A percentile compares a stretch with the other conserved stretches of the same genome.
Evolutionary conservation across 1,140 invertebrate genomes (phyloP).

Genomic region (Venturia canescens): DNA sequence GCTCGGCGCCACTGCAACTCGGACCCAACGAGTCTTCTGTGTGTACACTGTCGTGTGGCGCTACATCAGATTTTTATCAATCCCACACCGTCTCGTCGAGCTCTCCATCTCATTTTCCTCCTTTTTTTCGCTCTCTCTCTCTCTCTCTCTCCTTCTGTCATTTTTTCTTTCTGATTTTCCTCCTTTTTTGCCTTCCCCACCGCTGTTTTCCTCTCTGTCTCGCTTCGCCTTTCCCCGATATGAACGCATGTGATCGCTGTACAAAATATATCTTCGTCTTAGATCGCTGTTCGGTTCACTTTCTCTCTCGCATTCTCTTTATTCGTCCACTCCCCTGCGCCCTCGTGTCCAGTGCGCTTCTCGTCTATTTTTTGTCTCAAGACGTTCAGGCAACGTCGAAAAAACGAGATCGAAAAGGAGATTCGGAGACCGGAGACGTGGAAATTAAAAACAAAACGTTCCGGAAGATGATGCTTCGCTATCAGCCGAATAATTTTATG

Average conservation of each 20-base stretch:
- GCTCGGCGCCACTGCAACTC: constrained; percentile 35
- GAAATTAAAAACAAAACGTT: background rate
- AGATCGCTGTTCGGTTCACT: background rate
- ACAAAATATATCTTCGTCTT: no score
- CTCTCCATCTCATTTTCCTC: background rate
- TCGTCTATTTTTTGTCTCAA: background rate
- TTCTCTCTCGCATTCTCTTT: background rate
- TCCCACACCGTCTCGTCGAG: constrained; percentile 27
- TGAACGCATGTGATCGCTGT: background rate
- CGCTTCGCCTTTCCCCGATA: background rate
- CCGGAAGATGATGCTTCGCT: background rate
- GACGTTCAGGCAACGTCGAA: background rate
- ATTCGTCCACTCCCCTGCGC: background rate
- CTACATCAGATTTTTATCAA: constrained; percentile 35
- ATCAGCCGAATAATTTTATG: no score
- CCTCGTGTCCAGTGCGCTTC: background rate
- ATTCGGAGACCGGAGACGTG: background rate
- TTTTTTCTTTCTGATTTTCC: no score
- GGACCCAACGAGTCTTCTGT: constrained; percentile 16
- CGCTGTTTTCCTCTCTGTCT: no score
- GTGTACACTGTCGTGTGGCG: constrained; percentile 23
- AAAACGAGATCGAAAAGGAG: background rate
- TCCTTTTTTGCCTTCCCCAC: no score
- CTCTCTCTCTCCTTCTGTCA: background rate
- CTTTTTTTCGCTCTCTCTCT: background rate